Base-by-base conservation (phyloP, 2,113 vertebrate genomes). In the Equus przewalskii region DNA sequence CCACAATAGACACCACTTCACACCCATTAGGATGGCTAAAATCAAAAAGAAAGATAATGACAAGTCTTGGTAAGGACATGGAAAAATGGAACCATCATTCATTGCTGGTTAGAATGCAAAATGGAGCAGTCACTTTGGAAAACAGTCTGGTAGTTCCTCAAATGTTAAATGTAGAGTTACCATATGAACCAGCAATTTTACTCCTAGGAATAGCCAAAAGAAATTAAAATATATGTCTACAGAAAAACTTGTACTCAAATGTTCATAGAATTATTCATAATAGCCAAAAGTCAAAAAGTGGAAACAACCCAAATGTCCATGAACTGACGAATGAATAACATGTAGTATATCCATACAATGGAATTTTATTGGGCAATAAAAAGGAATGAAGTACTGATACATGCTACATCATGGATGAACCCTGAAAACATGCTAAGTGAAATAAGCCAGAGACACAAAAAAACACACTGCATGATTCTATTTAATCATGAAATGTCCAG, bases 131-230 rank as follows among this genome's bases (percentile, higher is more conserved):
- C 21, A 12, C 51, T 84, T 67, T 36, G n/a, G 51, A 85, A 85
- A 84, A 85, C 15, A 33, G 46, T 36, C 64, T 30, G 41, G 24
- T 28, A 67, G 60, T 60, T 70, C 85, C 54, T 67, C 62, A 69
- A 62, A 82, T 78, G 49, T 67, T 76, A 49, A 67, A 78, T 15
- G n/a, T 46, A 76, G 73, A 95, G 54, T 76, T 84, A 78, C 26
- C 60, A 62, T 69, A 41, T 69, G 94, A 91, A 64, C 51, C 62
- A 90, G 88, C 30, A 95, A 80, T 62, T 92, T 83, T n/a, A 80
- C 75, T 92, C 70, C 56, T 72, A 65, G 56, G 82, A 56, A 81
- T n/a, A 72, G 22, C 82, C 73, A 72, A 62, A 95, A 62, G 62
- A 92, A 92, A 75, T 84, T 54, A 75, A 92, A 84, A 65, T 30